Percentiles rank a stretch among this genome's conserved stretches.
phyloP scores from a whole-genome alignment of 1,140 invertebrate species.

The Amphibalanus amphitrite region DNA sequence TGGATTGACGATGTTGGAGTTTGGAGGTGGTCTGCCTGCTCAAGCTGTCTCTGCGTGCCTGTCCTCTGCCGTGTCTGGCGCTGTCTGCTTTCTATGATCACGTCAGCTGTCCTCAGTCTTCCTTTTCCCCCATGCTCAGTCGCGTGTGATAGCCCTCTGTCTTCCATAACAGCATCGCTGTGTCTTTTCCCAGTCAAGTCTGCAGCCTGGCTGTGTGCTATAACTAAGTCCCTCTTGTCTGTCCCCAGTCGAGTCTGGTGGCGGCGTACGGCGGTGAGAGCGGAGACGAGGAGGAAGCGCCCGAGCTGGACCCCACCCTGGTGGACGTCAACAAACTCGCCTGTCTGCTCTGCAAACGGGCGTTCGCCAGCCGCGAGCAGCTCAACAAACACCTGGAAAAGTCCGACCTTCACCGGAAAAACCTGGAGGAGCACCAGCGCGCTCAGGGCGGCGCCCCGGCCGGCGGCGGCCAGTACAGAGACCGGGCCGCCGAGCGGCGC shows the following conservation, averaged over 20 bases:
- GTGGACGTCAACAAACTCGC: slow-evolving; percentile 79
- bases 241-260: slow-evolving; percentile 33
- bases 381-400: slow-evolving; percentile 73
- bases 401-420: slow-evolving; percentile 90
- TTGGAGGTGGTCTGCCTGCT: too few species aligned
- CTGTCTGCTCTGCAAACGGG: slow-evolving; percentile 87
- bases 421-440: slow-evolving; percentile 51
- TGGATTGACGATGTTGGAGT: too few species aligned
- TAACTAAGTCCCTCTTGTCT: too few species aligned
- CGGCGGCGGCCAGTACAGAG: slow-evolving; percentile 54
- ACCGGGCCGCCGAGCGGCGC: slow-evolving; percentile 86
- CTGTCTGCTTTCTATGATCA: too few species aligned
- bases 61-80: too few species aligned
- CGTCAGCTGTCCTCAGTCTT: too few species aligned
- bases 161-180: too few species aligned
- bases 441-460: slow-evolving; percentile 35
- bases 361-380: slow-evolving; percentile 75
- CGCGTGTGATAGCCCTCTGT: too few species aligned
- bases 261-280: slow-evolving; percentile 56
- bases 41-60: too few species aligned
- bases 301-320: slow-evolving; percentile 13
- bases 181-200: slow-evolving; percentile 47
- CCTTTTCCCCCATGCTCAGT: too few species aligned
- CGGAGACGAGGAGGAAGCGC: slow-evolving; percentile 41
- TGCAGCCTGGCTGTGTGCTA: too few species aligned